A percentile compares a stretch with the other conserved stretches of the same genome.
phyloP scores from a whole-genome alignment of 2,888 invertebrate genomes.

The Aphodius granarius region DNA sequence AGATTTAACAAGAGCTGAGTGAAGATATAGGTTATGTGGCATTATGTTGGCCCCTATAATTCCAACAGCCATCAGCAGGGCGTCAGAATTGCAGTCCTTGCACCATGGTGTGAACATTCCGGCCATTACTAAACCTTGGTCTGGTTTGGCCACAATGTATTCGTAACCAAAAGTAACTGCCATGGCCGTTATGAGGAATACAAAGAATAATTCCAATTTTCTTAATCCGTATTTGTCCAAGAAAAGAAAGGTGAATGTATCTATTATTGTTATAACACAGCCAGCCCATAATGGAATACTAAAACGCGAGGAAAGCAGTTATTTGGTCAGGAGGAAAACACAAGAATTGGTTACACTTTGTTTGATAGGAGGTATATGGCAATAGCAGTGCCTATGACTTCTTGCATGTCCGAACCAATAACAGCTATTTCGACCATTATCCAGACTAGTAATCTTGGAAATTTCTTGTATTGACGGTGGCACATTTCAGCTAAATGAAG shows the following conservation, averaged over 20 bases:
- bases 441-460: conserved; percentile 79
- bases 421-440: conserved; percentile 91
- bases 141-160: conserved; percentile 73
- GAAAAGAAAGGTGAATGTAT: conserved; percentile 85
- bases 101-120: conserved; percentile 83
- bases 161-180: conserved; percentile 86
- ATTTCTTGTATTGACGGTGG: conserved; percentile 71
- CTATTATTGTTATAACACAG: conserved; percentile 78
- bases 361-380: conserved; percentile 80
- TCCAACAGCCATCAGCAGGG: conserved; percentile 75
- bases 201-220: conserved; percentile 82
- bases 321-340: too few relatives aligned
- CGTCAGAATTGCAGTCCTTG: conserved; percentile 65
- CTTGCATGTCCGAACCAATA: conserved; percentile 89
- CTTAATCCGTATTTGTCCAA: conserved; percentile 82
- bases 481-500: conserved; percentile 82
- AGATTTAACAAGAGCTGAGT: conserved; percentile 87
- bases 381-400: conserved; percentile 88
- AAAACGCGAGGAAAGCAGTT: too few relatives aligned
- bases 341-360: too few relatives aligned
- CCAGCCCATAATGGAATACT: conserved; percentile 79
- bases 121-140: conserved; percentile 67
- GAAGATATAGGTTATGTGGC: conserved; percentile 89
- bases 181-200: conserved; percentile 79
- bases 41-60: conserved; percentile 83